Conservation (phyloP, 2,888 invertebrate genomes). For the Eupithecia pulchellata region DNA sequence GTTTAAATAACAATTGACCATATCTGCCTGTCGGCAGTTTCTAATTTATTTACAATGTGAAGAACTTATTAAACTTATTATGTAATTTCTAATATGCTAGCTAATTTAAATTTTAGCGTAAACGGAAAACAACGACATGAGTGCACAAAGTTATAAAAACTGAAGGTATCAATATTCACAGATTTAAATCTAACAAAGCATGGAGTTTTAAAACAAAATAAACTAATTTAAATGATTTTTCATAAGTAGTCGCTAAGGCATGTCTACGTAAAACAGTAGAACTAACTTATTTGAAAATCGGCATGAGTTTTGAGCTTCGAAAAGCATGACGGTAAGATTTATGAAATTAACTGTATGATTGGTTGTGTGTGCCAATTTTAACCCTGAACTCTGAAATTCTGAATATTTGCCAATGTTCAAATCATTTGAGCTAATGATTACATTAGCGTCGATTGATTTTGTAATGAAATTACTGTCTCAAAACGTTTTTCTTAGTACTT, state of each 20-base stretch:
- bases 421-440: too few relatives aligned
- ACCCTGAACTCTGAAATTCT: constrained; percentile 12
- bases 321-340: constrained; percentile 54
- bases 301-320: constrained; percentile 65
- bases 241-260: constrained; percentile 57
- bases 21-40: neutral
- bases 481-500: neutral
- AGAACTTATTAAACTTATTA: too few relatives aligned
- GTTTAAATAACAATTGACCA: neutral
- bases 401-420: constrained; percentile 14
- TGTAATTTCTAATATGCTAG: neutral
- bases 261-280: constrained; percentile 56
- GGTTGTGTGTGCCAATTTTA: constrained; percentile 24
- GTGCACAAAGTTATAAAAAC: constrained; percentile 7
- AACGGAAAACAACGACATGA: neutral
- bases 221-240: neutral
- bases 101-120: neutral
- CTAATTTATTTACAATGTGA: neutral
- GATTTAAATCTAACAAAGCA: constrained; percentile 42
- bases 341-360: constrained; percentile 19
- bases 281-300: constrained; percentile 54
- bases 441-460: neutral
- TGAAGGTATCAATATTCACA: constrained; percentile 34
- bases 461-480: too few relatives aligned
- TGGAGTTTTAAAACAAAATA: constrained; percentile 27